A percentile compares a stretch with the other conserved stretches of the same genome.
Evolutionary conservation across 2,113 vertebrate species (phyloP).

Genomic region (Lamprotornis superbus): DNA sequence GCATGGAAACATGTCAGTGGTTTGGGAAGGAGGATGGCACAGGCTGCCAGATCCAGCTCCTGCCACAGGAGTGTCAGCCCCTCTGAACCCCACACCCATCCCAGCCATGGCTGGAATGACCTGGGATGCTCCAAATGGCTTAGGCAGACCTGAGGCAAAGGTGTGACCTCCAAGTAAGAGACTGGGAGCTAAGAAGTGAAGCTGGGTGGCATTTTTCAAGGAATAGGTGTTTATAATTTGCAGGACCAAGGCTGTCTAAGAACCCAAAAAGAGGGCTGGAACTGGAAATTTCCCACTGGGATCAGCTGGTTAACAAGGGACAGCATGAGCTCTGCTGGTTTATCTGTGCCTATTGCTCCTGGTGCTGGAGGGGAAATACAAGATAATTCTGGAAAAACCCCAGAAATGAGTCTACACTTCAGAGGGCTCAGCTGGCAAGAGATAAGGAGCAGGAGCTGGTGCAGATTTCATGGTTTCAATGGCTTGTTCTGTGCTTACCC

Average conservation of each 20-base stretch:
- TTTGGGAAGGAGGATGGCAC: not conserved
- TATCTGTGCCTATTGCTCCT: not conserved
- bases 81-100: not conserved
- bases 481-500: not conserved
- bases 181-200: not conserved
- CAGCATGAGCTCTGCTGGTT: not conserved
- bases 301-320: not conserved
- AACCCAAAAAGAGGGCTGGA: not conserved
- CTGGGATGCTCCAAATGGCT: not conserved
- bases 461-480: not conserved
- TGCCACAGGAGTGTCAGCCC: not conserved
- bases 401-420: not conserved
- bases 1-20: not conserved
- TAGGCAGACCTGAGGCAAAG: not conserved
- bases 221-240: not conserved
- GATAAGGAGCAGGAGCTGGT: not conserved
- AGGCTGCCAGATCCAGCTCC: not conserved
- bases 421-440: not conserved
- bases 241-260: not conserved
- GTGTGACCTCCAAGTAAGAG: not conserved
- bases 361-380: not conserved
- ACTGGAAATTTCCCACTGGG: not conserved
- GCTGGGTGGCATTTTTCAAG: not conserved
- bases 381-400: not conserved
- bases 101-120: not conserved